Percentiles rank a stretch among this genome's conserved stretches.
Conservation (phyloP, 2,888 invertebrate species). For the Isoperla grammatica region DNA sequence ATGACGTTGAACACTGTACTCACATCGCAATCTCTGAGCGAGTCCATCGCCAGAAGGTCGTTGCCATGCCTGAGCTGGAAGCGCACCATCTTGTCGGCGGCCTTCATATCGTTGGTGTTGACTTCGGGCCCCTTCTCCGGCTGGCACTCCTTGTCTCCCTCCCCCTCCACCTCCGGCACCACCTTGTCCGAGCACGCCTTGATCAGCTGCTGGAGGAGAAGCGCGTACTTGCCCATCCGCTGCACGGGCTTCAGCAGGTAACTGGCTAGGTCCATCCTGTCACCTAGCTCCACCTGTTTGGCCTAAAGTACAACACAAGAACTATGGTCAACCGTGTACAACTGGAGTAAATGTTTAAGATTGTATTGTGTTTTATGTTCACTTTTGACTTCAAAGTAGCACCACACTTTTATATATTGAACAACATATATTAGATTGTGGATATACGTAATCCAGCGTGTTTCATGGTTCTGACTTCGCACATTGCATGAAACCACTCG, state of each 20-base stretch:
- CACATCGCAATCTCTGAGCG: constrained; percentile 87
- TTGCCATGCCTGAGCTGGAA: constrained; percentile 91
- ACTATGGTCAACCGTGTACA: no score
- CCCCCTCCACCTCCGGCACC: no score
- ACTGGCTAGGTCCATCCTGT: constrained; percentile 90
- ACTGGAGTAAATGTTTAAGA: no score
- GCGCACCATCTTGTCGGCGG: constrained; percentile 89
- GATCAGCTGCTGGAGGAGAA: constrained; percentile 84
- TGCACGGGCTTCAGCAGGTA: constrained; percentile 93
- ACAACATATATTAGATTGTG: constrained; percentile 8
- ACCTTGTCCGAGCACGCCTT: constrained; percentile 67
- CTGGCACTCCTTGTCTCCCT: constrained; percentile 40
- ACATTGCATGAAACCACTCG: no score
- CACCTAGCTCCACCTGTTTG: constrained; percentile 81
- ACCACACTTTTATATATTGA: no score
- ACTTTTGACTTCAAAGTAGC: no score
- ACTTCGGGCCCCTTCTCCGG: constrained; percentile 41
- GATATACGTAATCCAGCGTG: constrained; percentile 8
- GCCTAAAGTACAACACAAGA: constrained; percentile 52
- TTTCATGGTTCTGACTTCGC: no score
- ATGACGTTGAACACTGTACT: constrained; percentile 46
- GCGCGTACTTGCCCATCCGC: constrained; percentile 91
- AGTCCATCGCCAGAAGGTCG: constrained; percentile 91
- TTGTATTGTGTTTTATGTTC: no score
- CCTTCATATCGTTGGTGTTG: constrained; percentile 66